Base-by-base conservation (phyloP, 2,888 invertebrate genomes). In the Cryptocephalus primarius region DNA sequence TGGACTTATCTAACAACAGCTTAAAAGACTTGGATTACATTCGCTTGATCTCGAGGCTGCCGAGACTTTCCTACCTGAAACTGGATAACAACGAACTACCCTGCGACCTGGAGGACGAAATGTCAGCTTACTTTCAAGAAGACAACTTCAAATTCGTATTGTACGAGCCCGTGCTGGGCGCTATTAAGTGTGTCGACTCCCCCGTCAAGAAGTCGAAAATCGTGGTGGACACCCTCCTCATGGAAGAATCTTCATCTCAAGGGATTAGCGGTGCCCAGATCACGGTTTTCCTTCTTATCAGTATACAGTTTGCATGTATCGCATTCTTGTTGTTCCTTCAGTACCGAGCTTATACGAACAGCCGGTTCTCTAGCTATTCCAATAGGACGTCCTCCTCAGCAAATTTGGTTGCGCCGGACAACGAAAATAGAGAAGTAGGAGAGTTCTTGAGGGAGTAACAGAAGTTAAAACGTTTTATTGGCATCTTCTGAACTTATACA, bases 1-100 rank as follows among this genome's bases (percentile, higher is more conserved):
- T 70, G 32, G 70, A 70, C 51, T 47, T 70, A 4, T 66, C 68
- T 0, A 49, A 55, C 44, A 70, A 69, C 48, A 56, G 59, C 9
- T 49, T 70, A 8, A 53, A 53, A 1, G 60, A 67, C 50, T 48
- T 70, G 4, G 67, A 70, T 49, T 70, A 68, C 49, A 58, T 60
- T 9, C 50, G 55, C 8, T 49, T 70, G 14, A 56, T 65, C 9
- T 51, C 60, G 1, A 57, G 68, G 43, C 50, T 67, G 40, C 68
- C 68, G 0, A 60, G 58, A 14, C 50, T 70, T 6, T 51, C 65
- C 1, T 63, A 62, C 44, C 44, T 70, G 1, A 53, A 55, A 40
- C 47, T 70, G 9, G 60, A 64, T 40, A 54, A 62, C 39, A 70
- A 70, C 44, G 33, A 45, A 4, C 57, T 64, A 47, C 61, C 64